Evolutionary conservation across 2,797 vertebrate genomes (phyloP).

Genomic region (Poecile montanus): DNA sequence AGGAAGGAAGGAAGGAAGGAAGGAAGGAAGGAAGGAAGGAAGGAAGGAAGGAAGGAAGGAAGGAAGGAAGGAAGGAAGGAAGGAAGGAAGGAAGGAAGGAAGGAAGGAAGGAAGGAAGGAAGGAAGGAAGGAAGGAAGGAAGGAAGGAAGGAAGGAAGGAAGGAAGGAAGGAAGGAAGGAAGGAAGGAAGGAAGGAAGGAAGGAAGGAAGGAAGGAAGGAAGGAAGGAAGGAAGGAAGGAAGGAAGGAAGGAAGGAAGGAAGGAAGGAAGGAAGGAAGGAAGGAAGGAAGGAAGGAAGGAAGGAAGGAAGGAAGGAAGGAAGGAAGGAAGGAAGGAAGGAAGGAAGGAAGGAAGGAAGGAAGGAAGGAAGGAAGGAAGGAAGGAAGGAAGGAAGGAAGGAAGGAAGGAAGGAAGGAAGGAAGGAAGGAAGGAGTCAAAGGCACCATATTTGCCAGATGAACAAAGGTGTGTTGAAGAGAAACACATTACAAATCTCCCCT

Average conservation of each 20-base stretch:
- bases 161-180: too few species aligned
- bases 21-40: background rate
- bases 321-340: too few species aligned
- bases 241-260: too few species aligned
- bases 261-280: background rate
- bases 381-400: too few species aligned
- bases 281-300: too few species aligned
- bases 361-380: background rate
- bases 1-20: background rate
- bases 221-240: background rate
- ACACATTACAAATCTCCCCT: background rate
- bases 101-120: background rate
- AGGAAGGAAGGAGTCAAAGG: accelerated
- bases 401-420: too few species aligned
- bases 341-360: background rate
- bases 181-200: background rate
- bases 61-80: background rate
- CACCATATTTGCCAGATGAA: background rate
- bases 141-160: background rate
- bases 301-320: background rate
- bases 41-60: background rate
- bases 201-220: too few species aligned
- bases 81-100: too few species aligned
- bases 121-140: too few species aligned
- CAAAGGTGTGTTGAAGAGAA: background rate